Evolutionary conservation across 1,140 invertebrate species (phyloP), one percentile per base, ranked within the genome.

Genomic region (Drosophila arizonae): DNA sequence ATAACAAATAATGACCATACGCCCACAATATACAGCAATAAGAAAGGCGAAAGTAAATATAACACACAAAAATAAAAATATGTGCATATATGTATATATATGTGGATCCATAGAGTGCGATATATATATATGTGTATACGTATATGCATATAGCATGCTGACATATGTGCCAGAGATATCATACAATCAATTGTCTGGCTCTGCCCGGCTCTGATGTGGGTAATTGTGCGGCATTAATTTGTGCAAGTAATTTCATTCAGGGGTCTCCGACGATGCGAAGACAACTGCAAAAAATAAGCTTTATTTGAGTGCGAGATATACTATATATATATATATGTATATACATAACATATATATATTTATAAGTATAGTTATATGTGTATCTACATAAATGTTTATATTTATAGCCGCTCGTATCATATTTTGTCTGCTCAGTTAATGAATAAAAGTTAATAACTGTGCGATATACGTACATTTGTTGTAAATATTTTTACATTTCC

Each of bases 181-280:
- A 74, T 69, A 77, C 81, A 78, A 86, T 86, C 78, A 86, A 86
- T 86, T 86, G 79, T 79, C 79, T 75, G 74, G 65, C 75, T 66
- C 62, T n/a, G 64, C 61, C 55, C 69, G 65, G 30, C 67, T 61
- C 70, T 60, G 71, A 64, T 74, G 66, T 70, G 72, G 81, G 76
- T 72, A 77, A 79, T 74, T 84, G 72, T 79, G 68, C 64, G 76
- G 76, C 81, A 80, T 80, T 84, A 85, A 84, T 86, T 86, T 86
- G 81, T 86, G 81, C 82, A 86, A 87, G 76, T 86, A 86, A 86
- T 86, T 87, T 78, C 82, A 87, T 81, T 85, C 77, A 85, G 60
- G 65, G 60, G 46, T 52, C 63, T 50, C 41, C 51, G 63, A 64
- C 74, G 52, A 60, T 28, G 24, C 61, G 46, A 58, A 60, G 17